Conservation (phyloP, 2,113 vertebrate genomes). For the Lophura nycthemera region DNA sequence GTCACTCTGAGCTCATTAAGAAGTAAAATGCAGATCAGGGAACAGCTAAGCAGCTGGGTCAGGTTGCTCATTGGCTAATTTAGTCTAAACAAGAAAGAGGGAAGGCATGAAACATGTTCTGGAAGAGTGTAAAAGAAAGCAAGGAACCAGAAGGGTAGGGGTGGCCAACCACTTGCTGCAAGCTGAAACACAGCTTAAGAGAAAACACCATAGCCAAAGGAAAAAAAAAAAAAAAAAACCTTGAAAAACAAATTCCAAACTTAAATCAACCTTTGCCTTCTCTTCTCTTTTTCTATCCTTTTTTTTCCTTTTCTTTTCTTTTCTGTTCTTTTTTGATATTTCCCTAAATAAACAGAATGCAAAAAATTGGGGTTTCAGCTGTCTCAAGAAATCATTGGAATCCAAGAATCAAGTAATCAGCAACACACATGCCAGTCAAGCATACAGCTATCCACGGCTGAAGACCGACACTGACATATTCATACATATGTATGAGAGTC, state of each 20-base stretch:
- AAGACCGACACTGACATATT: conserved; percentile 71
- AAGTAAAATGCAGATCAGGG: conserved; percentile 81
- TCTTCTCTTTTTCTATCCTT: not conserved
- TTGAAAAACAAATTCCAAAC: conserved; percentile 57
- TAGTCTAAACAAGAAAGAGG: conserved; percentile 79
- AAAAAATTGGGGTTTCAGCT: conserved; percentile 66
- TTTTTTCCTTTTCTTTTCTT: not conserved
- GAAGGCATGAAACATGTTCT: conserved; percentile 78
- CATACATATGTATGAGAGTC: conserved; percentile 72
- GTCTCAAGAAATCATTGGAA: conserved; percentile 59
- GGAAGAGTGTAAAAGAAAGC: conserved; percentile 77
- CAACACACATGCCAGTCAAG: conserved; percentile 71
- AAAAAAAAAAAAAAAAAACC: not conserved
- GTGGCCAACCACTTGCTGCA: conserved; percentile 78
- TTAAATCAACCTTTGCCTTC: conserved; percentile 59
- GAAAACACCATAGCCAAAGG: conserved; percentile 66
- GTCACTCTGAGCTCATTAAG: conserved; percentile 81
- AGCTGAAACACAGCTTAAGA: conserved; percentile 75
- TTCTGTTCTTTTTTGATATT: not conserved
- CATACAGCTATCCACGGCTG: conserved; percentile 67
- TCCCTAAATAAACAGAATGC: conserved; percentile 63
- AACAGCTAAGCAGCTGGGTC: conserved; percentile 80
- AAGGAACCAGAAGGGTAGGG: conserved; percentile 76
- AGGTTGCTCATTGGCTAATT: conserved; percentile 81
- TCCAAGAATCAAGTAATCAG: conserved; percentile 68